These are phyloP conservation scores for Semaprochilodus insignis DNA, from an alignment of 2,797 vertebrate species.

Conservation along the genomic window DNA sequence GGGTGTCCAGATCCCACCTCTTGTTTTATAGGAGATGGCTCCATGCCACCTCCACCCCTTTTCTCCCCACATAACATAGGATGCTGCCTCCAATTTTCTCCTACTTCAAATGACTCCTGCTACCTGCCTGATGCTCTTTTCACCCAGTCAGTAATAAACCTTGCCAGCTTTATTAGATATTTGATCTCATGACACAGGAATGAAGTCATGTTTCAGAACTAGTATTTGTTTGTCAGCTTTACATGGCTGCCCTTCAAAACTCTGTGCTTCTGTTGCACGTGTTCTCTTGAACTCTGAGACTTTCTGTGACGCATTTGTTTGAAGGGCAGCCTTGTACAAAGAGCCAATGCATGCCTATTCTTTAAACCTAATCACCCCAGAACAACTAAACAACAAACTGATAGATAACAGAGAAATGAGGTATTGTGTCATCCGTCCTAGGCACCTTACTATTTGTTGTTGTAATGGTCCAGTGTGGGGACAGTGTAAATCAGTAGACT, in stretches of 20 bases:
- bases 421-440: background rate
- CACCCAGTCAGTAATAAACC: background rate
- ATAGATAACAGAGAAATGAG: background rate
- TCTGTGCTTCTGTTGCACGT: conserved; percentile 8
- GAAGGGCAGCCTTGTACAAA: background rate
- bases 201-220: no score
- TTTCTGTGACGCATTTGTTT: conserved; percentile 28
- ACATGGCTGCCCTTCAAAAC: conserved; percentile 10
- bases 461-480: no score
- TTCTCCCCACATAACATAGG: conserved; percentile 43
- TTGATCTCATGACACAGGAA: no score
- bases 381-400: background rate
- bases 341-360: background rate
- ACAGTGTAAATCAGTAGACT: no score
- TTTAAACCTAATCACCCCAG: background rate
- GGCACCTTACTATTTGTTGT: no score
- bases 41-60: conserved; percentile 25
- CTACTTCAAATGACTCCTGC: conserved; percentile 16
- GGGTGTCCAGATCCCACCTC: conserved; percentile 3
- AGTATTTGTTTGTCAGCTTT: background rate
- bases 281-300: background rate
- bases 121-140: conserved; percentile 39
- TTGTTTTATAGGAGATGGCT: conserved; percentile 30
- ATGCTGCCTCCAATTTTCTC: conserved; percentile 18
- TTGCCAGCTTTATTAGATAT: conserved; percentile 31